Percentiles rank a stretch among this genome's conserved stretches.
phyloP scores from a whole-genome alignment of 2,113 vertebrate species.

The Cisticola juncidis region DNA sequence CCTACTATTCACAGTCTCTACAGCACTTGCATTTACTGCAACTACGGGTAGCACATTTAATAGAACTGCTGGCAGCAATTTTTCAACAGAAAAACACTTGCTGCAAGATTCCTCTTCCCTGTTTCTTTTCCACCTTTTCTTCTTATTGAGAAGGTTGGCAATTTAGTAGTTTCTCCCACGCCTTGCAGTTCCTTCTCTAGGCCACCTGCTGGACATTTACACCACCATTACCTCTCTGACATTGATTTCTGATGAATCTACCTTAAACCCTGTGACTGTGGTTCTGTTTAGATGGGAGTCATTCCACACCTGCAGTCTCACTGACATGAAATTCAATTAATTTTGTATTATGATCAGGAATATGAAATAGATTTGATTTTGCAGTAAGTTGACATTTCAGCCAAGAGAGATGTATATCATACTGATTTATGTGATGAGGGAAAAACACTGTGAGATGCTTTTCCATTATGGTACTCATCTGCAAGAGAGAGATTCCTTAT shows the following conservation, averaged over 20 bases:
- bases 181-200: not conserved
- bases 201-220: not conserved
- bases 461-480: not conserved
- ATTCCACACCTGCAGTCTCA: not conserved
- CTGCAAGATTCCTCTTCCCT: not conserved
- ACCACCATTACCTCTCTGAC: not conserved
- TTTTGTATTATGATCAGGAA: conserved; percentile 4
- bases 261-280: not conserved
- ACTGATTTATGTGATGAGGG: not conserved
- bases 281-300: not conserved
- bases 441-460: not conserved
- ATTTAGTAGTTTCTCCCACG: not conserved
- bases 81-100: not conserved
- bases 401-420: not conserved
- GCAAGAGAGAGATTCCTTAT: not conserved
- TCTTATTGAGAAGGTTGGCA: not conserved
- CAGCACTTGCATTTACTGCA: not conserved
- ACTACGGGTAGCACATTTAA: not conserved
- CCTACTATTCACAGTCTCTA: not conserved
- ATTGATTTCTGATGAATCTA: not conserved
- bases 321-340: not conserved
- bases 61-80: not conserved
- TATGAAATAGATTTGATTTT: conserved; percentile 1
- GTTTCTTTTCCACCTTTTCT: not conserved
- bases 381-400: not conserved